Evolutionary conservation across 2,113 vertebrate genomes (phyloP), one percentile per base, ranked within the genome.

Genomic region (Crotalus helleri): DNA sequence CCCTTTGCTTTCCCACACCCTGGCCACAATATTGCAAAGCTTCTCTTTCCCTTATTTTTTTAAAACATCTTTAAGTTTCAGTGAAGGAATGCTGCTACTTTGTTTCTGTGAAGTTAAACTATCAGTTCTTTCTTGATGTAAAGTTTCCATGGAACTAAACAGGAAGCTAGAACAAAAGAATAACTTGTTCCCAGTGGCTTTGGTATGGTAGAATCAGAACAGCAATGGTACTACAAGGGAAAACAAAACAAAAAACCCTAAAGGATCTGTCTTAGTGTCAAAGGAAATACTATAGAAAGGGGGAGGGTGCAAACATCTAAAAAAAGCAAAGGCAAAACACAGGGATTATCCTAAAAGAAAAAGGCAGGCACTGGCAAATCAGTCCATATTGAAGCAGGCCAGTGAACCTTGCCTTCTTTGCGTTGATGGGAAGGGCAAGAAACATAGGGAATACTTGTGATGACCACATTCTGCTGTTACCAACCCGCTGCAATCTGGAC

Each of bases 11-110:
- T 69, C 3, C 24, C 59, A 74, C 13, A 33, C n/a, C 64, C 69
- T 39, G n/a, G 15, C n/a, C 33, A 44, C 3, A 0, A 39, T 19
- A 81, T 39, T 81, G 64, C 64, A 69, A 69, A 69, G 5, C 29
- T 12, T 26, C 5, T 61, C 1, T 0, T 7, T 6, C 24, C 9
- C 8, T 2, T 0, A 1, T 1, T 1, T 4, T 29, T 64, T 64
- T 64, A 5, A 13, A 64, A 69, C 12, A n/a, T 69, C 26, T 69
- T 69, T n/a, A 69, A 69, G 12, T 69, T 69, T 69, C 64, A n/a
- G 15, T 69, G 29, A 69, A n/a, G 64, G 64, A 69, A 69, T 69
- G 64, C 64, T 69, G 29, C 64, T 69, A n/a, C 29, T 69, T 33
- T 69, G 64, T 69, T 69, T 5, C 64, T 69, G 15, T 17, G 33